phyloP scores from a whole-genome alignment of 2,888 invertebrate species.

The Agrenia bidenticulata region DNA sequence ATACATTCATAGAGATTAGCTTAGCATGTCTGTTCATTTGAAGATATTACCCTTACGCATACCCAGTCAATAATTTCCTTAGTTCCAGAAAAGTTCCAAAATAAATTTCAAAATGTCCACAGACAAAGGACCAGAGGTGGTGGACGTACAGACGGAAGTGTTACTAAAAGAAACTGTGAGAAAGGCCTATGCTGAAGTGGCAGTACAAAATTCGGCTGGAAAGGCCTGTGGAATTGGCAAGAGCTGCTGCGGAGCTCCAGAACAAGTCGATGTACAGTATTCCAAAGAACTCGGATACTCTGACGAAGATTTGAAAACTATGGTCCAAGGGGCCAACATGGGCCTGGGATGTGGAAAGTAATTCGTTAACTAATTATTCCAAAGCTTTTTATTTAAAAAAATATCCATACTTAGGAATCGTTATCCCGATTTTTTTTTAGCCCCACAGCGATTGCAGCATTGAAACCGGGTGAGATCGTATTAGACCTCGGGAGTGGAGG shows the following conservation, averaged over 20 bases:
- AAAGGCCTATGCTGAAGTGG: conserved; percentile 40
- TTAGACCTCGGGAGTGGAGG: conserved; percentile 37
- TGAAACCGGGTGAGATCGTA: conserved; percentile 30
- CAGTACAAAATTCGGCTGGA: conserved; percentile 33
- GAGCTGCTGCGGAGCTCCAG: conserved; percentile 40
- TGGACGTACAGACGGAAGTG: too few relatives aligned
- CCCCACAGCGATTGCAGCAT: conserved; percentile 31
- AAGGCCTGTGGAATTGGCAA: conserved; percentile 26
- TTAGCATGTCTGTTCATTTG: too few relatives aligned
- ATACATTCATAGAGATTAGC: too few relatives aligned
- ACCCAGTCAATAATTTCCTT: too few relatives aligned
- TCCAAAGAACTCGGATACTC: conserved; percentile 36
- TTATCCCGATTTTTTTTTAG: background rate
- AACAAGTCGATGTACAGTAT: conserved; percentile 32
- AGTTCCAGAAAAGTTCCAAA: background rate
- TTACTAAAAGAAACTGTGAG: conserved; percentile 28
- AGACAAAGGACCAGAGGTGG: background rate
- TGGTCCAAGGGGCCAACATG: conserved; percentile 38
- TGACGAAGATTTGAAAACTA: conserved; percentile 30
- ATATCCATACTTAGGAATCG: too few relatives aligned
- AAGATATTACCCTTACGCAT: too few relatives aligned
- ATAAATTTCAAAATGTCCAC: background rate
- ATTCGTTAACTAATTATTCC: background rate
- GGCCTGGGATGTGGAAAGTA: conserved; percentile 40
- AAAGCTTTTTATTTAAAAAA: too few relatives aligned